Base-by-base conservation (phyloP, 92 coral and sea anemone species). In the Plumapathes pennacea region DNA sequence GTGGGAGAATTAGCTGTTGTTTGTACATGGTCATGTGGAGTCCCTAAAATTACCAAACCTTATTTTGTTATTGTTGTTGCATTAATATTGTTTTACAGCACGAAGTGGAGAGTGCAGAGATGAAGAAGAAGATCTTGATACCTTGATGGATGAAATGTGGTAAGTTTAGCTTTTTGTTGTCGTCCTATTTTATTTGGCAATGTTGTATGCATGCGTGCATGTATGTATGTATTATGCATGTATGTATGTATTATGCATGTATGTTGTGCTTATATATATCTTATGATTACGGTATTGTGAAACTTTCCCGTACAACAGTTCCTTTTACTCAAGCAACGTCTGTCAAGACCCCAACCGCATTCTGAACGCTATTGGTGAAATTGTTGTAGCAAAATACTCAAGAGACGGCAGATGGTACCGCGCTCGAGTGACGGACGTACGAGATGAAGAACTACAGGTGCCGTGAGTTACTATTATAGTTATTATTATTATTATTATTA, bases 351-450 rank as follows among this genome's bases (percentile, higher is more conserved):
- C 81, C 1, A 73, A 84, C 12, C 70, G 78, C 9, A 80, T 80
- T 41, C 83, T 86, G 10, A 84, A 81, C 11, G 89, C 98, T 15
- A 67, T 54, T 15, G 96, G 98, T 10, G 98, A 92, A 48, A 75
- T 92, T 25, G 90, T 85, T 3, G 96, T 58, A 20, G 83, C 86
- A 5, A 54, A 78, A 72, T 76, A 89, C 36, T 60, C 77, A 1
- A 57, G 67, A 31, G 96, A 88, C 49, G 74, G 54, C 25, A 43
- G 50, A 37, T 92, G 98, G 98, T 92, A 84, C 72, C 79, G 98
- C 34, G 98, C 89, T 18, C 78, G 81, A 23, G 88, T 92, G 1
- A 71, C 79, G 3, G 69, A 82, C 27, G 55, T 83, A 15, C 62
- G 48, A 5, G 97, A 83, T 23, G 89, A 60, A 0, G 85, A 75